Base-by-base conservation (phyloP, 2,888 invertebrate species). In the Blomia tropicalis region DNA sequence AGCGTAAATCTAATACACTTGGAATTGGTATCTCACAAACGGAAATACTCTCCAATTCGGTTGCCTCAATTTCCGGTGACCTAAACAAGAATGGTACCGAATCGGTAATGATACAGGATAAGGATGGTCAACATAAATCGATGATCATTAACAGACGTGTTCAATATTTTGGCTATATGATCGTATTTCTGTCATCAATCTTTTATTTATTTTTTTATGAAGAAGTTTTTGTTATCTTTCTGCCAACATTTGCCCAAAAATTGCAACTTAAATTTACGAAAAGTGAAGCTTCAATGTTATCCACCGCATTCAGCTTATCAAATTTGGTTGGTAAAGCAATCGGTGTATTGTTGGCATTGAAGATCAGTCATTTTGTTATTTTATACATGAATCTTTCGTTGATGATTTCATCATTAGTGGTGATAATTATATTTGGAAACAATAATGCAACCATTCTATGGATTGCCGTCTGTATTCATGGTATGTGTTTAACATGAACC, bases 181-280 rank as follows among this genome's bases (percentile, higher is more conserved):
- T 60, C 19, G 51, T 60, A 32, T 23, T 60, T 29, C 31, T 60
- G 36, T 53, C 36, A 22, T 60, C 53, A 30, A 11, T 60, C 17
- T 60, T 60, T 41, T 60, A 60, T 51, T 25, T 60, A 25, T 60
- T 60, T 51, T 60, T 60, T 51, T 60, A 51, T 51, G 60, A 60
- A 32, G 60, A 60, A 41, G 60, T 60, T 2, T 30, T 60, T 22
- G 60, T 60, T 51, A 60, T 51, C 30, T 60, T 51, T n/a, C 41
- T 60, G 31, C 51, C 60, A 29, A 51, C 60, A 23, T 60, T 60
- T 25, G 47, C 60, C 30, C 19, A 31, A 14, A 47, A 60, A 7
- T 27, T 60, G 11, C 29, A 54, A 14, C 25, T 60, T 2, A 22
- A 60, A 2, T 30, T 60, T 25, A n/a, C 31, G 4, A 60, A 60